These are phyloP conservation scores for Camelus dromedarius DNA, from an alignment of 2,113 vertebrate genomes.

Conservation along the genomic window DNA sequence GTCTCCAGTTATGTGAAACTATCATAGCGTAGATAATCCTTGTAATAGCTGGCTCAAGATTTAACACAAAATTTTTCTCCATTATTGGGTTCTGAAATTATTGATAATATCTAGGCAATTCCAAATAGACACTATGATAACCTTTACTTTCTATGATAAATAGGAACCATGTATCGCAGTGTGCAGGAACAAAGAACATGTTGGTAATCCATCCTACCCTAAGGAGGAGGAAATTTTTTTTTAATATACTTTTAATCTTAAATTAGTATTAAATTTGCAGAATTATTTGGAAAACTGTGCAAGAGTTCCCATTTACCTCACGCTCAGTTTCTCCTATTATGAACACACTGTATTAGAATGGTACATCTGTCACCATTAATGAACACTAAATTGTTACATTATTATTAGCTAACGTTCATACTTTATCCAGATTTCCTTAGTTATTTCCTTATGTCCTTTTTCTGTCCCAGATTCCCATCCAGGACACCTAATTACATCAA, in stretches of 20 bases:
- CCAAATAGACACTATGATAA: background rate
- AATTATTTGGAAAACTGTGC: background rate
- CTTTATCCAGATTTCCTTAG: background rate
- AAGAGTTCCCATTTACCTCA: background rate
- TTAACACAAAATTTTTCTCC: slow-evolving; percentile 43
- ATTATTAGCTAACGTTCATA: background rate
- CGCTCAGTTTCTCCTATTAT: background rate
- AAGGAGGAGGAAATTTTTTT: background rate
- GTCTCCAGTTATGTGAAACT: background rate
- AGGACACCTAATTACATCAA: background rate
- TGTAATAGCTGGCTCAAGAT: slow-evolving; percentile 1
- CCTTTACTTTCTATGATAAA: background rate
- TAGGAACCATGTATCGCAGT: background rate
- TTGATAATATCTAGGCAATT: background rate
- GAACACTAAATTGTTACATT: background rate
- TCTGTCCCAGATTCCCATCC: background rate
- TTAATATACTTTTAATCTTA: background rate
- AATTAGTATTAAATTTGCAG: background rate
- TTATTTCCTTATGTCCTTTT: background rate
- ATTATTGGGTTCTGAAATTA: slow-evolving; percentile 40
- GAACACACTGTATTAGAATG: background rate
- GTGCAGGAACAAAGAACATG: background rate
- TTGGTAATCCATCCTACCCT: background rate
- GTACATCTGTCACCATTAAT: background rate
- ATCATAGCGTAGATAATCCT: background rate